Conservation (phyloP, 2,888 invertebrate genomes). For the Fissipunctia ypsillon region DNA sequence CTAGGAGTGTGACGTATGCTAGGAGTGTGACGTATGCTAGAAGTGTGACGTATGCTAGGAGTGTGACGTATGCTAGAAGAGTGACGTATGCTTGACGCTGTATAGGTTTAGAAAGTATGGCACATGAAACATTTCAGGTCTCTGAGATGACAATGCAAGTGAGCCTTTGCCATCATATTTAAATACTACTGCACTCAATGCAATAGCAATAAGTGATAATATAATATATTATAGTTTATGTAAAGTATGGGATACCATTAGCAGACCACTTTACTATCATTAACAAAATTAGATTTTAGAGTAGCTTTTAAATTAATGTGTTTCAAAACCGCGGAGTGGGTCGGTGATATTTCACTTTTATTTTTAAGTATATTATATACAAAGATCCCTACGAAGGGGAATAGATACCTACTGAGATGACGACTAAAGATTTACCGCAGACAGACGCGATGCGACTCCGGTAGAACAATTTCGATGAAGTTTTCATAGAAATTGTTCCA, state of each 20-base stretch:
- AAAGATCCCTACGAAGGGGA: background rate
- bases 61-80: no score
- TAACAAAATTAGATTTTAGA: slow-evolving; percentile 8
- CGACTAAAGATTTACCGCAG: background rate
- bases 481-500: background rate
- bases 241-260: slow-evolving; percentile 6
- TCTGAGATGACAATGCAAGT: background rate
- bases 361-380: slow-evolving; percentile 5
- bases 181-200: slow-evolving; percentile 13
- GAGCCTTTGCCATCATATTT: background rate
- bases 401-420: background rate
- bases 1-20: no score
- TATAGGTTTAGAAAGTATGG: background rate
- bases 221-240: background rate
- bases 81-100: background rate
- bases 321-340: background rate
- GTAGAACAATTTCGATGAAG: background rate
- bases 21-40: no score
- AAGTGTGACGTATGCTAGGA: no score
- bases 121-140: background rate
- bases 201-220: slow-evolving; percentile 13
- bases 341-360: slow-evolving; percentile 13
- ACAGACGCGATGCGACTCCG: background rate
- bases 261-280: slow-evolving; percentile 1
- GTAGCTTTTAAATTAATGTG: slow-evolving; percentile 34